Conservation (phyloP, 2,113 vertebrate species). For the Gymnorhina tibicen region DNA sequence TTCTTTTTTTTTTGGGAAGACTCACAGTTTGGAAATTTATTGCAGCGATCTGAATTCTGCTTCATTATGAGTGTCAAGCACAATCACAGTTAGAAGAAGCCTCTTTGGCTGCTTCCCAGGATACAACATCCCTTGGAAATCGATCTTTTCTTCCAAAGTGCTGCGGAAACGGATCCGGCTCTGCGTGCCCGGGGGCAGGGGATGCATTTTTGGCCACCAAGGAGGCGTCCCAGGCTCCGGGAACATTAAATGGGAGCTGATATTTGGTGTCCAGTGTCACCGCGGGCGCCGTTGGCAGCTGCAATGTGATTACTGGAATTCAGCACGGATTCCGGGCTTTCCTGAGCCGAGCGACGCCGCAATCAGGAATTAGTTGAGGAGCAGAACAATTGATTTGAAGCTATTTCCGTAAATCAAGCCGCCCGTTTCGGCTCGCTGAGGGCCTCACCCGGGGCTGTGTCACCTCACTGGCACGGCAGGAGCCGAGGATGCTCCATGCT, state of each 20-base stretch:
- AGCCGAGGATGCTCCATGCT: background rate
- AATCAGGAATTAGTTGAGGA: background rate
- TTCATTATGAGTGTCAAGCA: constrained; percentile 43
- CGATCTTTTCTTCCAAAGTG: background rate
- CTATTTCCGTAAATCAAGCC: background rate
- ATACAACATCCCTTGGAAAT: background rate
- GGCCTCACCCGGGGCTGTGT: background rate
- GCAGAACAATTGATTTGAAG: constrained; percentile 28
- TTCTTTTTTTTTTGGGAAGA: background rate
- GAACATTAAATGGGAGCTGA: background rate
- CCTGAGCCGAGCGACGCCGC: background rate
- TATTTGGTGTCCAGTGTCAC: background rate
- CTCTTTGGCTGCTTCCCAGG: constrained; percentile 43
- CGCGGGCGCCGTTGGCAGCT: background rate
- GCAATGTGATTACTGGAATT: background rate
- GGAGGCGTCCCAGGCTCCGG: background rate
- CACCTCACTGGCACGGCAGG: background rate
- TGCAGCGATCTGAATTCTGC: constrained; percentile 30
- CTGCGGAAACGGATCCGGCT: accelerated
- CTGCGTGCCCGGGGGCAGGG: background rate
- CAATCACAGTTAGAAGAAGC: constrained; percentile 27
- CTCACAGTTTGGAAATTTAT: constrained; percentile 38
- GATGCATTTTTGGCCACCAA: background rate
- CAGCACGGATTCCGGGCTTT: background rate
- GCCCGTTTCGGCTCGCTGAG: background rate